Evolutionary conservation across 2,888 invertebrate genomes (phyloP).

Genomic region (Caenorhabditis virilis): DNA sequence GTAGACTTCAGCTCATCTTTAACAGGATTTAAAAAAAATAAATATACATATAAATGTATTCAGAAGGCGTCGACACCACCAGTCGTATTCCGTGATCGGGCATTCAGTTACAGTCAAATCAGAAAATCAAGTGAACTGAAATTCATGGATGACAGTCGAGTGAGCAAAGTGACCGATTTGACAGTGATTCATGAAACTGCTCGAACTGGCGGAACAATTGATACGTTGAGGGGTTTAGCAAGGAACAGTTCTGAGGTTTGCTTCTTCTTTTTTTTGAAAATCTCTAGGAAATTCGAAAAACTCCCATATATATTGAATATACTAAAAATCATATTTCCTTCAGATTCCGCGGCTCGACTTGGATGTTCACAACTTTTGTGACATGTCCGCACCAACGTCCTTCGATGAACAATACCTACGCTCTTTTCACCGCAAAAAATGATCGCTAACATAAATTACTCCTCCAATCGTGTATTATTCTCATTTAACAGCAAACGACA

Average conservation of each 20-base stretch:
- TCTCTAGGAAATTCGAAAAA: no score
- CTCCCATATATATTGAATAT: no score
- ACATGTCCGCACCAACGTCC: conserved; percentile 40
- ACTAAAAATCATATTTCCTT: background rate
- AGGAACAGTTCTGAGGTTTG: background rate
- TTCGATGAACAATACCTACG: conserved; percentile 47
- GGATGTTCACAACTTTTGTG: conserved; percentile 29
- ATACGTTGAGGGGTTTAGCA: conserved; percentile 17
- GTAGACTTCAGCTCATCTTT: no score
- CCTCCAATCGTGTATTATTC: no score
- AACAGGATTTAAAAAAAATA: no score
- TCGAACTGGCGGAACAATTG: conserved; percentile 29
- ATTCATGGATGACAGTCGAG: conserved; percentile 41
- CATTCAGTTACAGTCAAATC: conserved; percentile 44
- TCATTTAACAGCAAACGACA: no score
- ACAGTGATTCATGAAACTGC: conserved; percentile 26
- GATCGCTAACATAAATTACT: no score
- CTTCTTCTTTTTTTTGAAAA: background rate
- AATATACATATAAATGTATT: background rate
- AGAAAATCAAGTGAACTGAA: conserved; percentile 46
- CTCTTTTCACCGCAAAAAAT: conserved; percentile 14
- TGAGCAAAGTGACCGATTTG: conserved; percentile 32
- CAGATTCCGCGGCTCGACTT: conserved; percentile 42
- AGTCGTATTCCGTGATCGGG: conserved; percentile 39
- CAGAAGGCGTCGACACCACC: conserved; percentile 18